Evolutionary conservation across 2,797 vertebrate species (phyloP).

Genomic region (Pelochelys cantorii): DNA sequence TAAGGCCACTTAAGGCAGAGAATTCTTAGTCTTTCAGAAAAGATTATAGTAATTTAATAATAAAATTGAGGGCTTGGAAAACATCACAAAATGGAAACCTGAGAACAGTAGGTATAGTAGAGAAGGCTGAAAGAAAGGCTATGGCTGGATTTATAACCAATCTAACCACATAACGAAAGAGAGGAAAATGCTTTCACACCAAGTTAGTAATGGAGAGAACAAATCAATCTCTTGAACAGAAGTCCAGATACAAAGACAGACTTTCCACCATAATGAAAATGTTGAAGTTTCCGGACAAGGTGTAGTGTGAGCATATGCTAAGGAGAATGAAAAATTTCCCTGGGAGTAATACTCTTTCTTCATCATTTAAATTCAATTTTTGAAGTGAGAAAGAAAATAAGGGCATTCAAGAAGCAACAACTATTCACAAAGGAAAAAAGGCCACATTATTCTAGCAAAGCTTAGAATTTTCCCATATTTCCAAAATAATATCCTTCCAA

Average conservation of each 20-base stretch:
- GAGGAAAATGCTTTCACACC: background rate
- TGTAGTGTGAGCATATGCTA: background rate
- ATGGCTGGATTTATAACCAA: background rate
- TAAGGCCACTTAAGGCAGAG: background rate
- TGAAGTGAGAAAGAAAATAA: background rate
- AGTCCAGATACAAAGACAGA: background rate
- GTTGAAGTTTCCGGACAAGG: background rate
- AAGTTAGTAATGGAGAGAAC: background rate
- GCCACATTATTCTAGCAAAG: background rate
- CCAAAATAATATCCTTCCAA: background rate
- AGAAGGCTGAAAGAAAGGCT: background rate
- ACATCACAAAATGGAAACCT: background rate
- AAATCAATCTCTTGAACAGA: background rate
- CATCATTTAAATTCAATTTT: background rate
- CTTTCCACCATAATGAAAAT: background rate
- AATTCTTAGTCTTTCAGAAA: background rate
- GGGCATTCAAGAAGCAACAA: background rate
- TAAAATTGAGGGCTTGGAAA: background rate
- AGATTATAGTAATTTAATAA: background rate
- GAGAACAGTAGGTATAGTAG: background rate
- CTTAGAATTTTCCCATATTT: background rate
- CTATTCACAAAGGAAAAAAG: background rate
- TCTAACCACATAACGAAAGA: background rate
- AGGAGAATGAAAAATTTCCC: background rate
- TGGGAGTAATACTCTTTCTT: background rate